Evolutionary conservation across 2,888 invertebrate genomes (phyloP).

Genomic region (Ditula angustiorana): DNA sequence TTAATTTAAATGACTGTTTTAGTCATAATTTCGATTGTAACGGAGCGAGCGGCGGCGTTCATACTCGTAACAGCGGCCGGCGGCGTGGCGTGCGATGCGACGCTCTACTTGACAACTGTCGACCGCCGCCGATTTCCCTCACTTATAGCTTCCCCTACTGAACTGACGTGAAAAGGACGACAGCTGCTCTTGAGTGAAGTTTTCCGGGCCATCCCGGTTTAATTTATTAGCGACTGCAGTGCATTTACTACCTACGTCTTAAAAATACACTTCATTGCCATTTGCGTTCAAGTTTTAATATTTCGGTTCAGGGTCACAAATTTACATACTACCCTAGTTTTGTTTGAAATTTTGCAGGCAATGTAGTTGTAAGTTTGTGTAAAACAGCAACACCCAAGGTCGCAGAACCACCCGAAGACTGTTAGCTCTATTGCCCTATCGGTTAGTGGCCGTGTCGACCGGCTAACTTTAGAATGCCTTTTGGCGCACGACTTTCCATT

Average conservation of each 20-base stretch:
- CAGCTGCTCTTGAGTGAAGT: constrained; percentile 68
- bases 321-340: too few relatives aligned
- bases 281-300: neutral
- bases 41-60: neutral
- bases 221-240: neutral
- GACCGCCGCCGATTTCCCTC: constrained; percentile 61
- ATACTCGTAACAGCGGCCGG: neutral
- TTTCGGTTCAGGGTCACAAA: neutral
- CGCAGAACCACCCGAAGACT: too few relatives aligned
- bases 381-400: too few relatives aligned
- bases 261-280: neutral
- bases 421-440: too few relatives aligned
- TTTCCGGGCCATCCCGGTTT: constrained; percentile 58
- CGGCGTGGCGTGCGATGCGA: constrained; percentile 48
- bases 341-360: too few relatives aligned
- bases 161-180: constrained; percentile 59
- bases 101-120: constrained; percentile 64
- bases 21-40: constrained; percentile 24
- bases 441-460: too few relatives aligned
- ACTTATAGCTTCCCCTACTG: constrained; percentile 70
- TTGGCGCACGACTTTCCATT: too few relatives aligned
- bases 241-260: neutral
- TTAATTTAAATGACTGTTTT: constrained; percentile 25
- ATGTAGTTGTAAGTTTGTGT: too few relatives aligned
- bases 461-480: too few relatives aligned